Percentiles rank a stretch among this genome's conserved stretches.
Conservation (phyloP, 2,113 vertebrate genomes). For the Xiphias gladius region DNA sequence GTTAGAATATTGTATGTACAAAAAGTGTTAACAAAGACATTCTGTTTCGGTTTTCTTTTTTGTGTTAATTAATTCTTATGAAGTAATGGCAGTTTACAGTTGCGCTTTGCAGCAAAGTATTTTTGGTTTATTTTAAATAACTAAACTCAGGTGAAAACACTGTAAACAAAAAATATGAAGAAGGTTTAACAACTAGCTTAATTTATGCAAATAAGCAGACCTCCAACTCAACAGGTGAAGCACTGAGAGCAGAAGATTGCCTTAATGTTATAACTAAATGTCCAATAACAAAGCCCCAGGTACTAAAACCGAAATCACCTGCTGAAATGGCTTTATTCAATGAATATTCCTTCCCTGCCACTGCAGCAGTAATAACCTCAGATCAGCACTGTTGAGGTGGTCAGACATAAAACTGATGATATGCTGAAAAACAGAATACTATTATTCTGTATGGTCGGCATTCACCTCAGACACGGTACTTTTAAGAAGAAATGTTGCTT, state of each 20-base stretch:
- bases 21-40: too few species aligned
- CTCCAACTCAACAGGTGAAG: not conserved
- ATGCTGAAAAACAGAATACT: slow-evolving; percentile 7
- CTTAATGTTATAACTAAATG: not conserved
- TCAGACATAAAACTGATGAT: not conserved
- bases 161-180: not conserved
- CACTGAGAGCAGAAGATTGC: not conserved
- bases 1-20: too few species aligned
- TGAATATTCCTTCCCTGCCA: not conserved
- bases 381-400: not conserved
- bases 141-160: not conserved
- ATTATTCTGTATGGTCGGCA: not conserved
- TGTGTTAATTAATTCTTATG: not conserved
- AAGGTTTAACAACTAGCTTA: not conserved
- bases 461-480: not conserved
- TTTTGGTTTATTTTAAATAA: not conserved
- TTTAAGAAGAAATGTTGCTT: not conserved
- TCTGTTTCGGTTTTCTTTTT: too few species aligned
- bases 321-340: not conserved
- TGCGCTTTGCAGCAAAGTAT: not conserved
- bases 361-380: slow-evolving; percentile 10
- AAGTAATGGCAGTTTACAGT: not conserved
- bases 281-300: slow-evolving; percentile 4
- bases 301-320: slow-evolving; percentile 3
- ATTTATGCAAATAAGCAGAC: not conserved